phyloP scores from a whole-genome alignment of 1,140 invertebrate species.

The Drosophila varians region DNA sequence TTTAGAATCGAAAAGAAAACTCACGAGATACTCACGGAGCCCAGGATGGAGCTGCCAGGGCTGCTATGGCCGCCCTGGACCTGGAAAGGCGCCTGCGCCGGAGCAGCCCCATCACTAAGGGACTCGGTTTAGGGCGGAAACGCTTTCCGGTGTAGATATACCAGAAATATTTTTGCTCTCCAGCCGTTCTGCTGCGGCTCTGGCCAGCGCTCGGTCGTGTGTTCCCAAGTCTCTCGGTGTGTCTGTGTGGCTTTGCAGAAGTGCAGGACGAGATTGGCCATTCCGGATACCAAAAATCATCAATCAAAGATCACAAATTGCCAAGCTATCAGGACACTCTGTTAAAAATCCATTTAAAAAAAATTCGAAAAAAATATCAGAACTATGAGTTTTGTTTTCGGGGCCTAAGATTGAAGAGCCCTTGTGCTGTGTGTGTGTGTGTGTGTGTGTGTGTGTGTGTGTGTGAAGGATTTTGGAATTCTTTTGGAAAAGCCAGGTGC shows the following conservation, averaged over 20 bases:
- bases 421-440: neutral
- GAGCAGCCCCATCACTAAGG: constrained; percentile 4
- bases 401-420: neutral
- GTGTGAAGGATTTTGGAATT: neutral
- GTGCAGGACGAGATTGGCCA: neutral
- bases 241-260: neutral
- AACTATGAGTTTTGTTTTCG: neutral
- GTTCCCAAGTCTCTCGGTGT: neutral
- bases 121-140: constrained; percentile 73
- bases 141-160: constrained; percentile 78
- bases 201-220: constrained; percentile 5
- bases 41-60: too few species aligned
- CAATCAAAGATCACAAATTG: neutral
- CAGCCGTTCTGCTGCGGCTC: constrained; percentile 40
- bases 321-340: too few species aligned
- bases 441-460: neutral
- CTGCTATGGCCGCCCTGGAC: too few species aligned
- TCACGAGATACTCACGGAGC: too few species aligned
- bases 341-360: neutral
- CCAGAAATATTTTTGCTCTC: constrained; percentile 80
- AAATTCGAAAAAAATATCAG: neutral
- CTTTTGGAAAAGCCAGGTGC: neutral
- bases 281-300: neutral
- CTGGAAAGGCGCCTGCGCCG: constrained; percentile 58
- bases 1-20: too few species aligned